phyloP scores from a whole-genome alignment of 1,140 invertebrate genomes.

The Battus philenor region DNA sequence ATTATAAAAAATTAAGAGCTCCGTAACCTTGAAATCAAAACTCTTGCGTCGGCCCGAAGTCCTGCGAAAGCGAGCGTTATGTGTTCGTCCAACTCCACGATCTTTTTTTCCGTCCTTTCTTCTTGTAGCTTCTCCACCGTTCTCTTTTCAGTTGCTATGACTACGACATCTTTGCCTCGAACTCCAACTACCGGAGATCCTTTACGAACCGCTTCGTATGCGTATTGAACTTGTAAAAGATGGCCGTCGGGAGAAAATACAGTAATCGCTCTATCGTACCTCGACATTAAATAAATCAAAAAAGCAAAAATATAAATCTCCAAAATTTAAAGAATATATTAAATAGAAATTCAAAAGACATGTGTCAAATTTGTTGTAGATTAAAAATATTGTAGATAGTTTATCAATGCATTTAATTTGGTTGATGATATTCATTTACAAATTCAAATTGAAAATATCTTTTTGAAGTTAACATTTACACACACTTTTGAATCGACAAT shows the following conservation, averaged over 20 bases:
- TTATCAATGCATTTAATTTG: no score
- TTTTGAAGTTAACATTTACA: no score
- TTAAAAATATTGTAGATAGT: no score
- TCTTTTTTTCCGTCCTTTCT: constrained; percentile 40
- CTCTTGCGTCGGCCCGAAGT: constrained; percentile 35
- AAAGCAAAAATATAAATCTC: constrained; percentile 4
- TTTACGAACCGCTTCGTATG: constrained; percentile 31
- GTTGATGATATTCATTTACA: no score
- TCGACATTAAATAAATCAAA: constrained; percentile 22
- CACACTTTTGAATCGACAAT: no score
- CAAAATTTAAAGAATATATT: no score
- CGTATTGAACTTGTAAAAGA: constrained; percentile 40
- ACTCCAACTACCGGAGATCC: constrained; percentile 36
- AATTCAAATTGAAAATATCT: no score
- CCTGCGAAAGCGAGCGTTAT: constrained; percentile 35
- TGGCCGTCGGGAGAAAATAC: constrained; percentile 45
- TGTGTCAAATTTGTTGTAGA: no score
- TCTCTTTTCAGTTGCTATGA: constrained; percentile 33
- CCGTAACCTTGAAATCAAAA: constrained; percentile 34
- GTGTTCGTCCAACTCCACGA: constrained; percentile 36
- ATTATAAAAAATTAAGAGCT: no score
- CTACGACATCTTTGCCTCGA: constrained; percentile 23
- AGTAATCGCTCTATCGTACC: constrained; percentile 40
- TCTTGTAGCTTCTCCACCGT: constrained; percentile 27
- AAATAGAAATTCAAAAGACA: no score